Base-by-base conservation (phyloP, 2,888 invertebrate genomes). In the Leucoptera coffeella region DNA sequence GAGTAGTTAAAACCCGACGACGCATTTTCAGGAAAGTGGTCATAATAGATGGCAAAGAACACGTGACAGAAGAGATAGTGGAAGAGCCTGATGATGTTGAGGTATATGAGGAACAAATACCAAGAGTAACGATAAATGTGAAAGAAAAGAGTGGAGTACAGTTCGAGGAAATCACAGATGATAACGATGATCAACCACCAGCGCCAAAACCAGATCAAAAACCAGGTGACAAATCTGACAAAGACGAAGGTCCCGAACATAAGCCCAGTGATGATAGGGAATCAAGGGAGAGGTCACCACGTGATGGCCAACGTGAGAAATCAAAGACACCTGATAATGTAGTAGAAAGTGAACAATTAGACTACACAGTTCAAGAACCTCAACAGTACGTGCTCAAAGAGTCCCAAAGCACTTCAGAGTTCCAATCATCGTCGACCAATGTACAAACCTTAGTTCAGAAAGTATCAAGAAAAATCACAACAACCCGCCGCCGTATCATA, bases 11-110 rank as follows among this genome's bases (percentile, higher is more conserved):
- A 31, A 85, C 82, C 38, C 81, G 81, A 10, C 73, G 83, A 24
- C 78, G 82, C 34, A 83, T 88, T 11, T 83, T 90, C 27, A 75
- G 85, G 28, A 78, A 81, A 35, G 76, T 85, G 3, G 82, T 83
- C 1, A 80, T 88, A 4, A 77, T 89, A 30, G 82, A 90, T 47
- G 90, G 90, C 1, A 84, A 86, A 54, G 90, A 90, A 57, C 82
- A 83, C 32, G 76, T 86, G 0, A 82, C 82, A 5, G 90, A 90
- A 53, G 89, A 90, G 59, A 58, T 89, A 1, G 72, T 89, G 22
- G 90, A 90, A 43, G 89, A 89, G 50, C 90, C 90, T 1, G 89
- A 85, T 42, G 80, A 81, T 47, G 62, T 84, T 4, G 83, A 85
- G 55, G 69, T 82, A 7, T 74, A 74, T 15, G 82, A 82, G 45